A percentile compares a stretch with the other conserved stretches of the same genome.
Evolutionary conservation across 2,888 invertebrate species (phyloP).

Genomic region (Drosophila mayaguana): DNA sequence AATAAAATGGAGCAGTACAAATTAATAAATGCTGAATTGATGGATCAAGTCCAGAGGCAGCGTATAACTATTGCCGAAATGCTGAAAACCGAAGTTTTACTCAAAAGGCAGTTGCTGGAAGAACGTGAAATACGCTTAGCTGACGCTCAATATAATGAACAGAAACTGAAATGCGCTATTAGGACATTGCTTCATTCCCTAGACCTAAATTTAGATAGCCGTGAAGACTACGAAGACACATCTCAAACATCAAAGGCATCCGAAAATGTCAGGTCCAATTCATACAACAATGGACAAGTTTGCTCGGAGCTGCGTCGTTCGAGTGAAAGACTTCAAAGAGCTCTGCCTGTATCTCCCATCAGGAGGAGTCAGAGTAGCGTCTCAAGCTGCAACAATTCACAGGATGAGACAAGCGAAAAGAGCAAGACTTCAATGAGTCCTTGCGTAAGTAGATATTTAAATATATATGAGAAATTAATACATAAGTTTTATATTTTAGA

Average conservation of each 20-base stretch:
- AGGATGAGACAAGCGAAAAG: not conserved
- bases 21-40: constrained; percentile 27
- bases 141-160: constrained; percentile 27
- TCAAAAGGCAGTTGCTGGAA: constrained; percentile 36
- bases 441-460: constrained; percentile 13
- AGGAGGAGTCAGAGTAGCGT: constrained; percentile 11
- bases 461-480: not conserved
- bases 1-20: constrained; percentile 50
- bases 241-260: not conserved
- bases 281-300: constrained; percentile 1
- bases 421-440: not conserved
- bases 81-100: constrained; percentile 12
- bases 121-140: constrained; percentile 35
- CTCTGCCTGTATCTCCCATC: constrained; percentile 18
- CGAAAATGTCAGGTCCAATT: not conserved
- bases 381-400: not conserved
- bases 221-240: not conserved
- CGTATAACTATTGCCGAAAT: constrained; percentile 23
- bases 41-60: constrained; percentile 43
- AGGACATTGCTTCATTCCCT: constrained; percentile 20
- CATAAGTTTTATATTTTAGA: constrained; percentile 1
- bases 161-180: constrained; percentile 40
- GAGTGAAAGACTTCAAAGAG: constrained; percentile 15
- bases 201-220: constrained; percentile 18
- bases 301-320: constrained; percentile 36